Evolutionary conservation across 1,140 invertebrate species (phyloP).

Genomic region (Geopemphigus sp.): DNA sequence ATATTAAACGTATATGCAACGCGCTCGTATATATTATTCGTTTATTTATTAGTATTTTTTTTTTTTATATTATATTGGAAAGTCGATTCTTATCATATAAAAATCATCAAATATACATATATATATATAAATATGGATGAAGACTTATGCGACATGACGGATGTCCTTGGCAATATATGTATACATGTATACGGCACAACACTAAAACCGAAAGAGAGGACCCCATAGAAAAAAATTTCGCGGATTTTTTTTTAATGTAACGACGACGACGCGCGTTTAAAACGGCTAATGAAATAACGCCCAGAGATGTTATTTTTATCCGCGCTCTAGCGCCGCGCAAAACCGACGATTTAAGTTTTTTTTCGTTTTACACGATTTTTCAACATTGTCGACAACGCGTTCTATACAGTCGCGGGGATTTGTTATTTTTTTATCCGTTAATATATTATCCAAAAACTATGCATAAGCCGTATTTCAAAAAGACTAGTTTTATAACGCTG

Average conservation of each 20-base stretch:
- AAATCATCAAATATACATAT: background rate
- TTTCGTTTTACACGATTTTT: background rate
- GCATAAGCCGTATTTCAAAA: no score
- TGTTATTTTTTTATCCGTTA: background rate
- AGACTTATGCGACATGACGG: no score
- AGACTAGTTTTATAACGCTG: no score
- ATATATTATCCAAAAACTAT: no score
- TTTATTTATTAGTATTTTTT: background rate
- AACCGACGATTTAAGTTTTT: background rate
- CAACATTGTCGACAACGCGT: background rate
- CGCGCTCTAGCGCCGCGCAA: conserved; percentile 19
- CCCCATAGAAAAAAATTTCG: background rate
- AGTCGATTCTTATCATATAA: background rate
- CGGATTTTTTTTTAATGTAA: background rate
- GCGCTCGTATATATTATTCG: background rate
- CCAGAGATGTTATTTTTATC: conserved; percentile 37
- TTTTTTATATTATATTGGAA: background rate
- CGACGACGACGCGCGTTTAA: background rate
- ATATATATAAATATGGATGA: no score
- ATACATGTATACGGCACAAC: no score
- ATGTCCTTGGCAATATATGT: background rate
- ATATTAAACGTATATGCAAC: background rate
- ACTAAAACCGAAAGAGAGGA: background rate
- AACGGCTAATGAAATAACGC: conserved; percentile 27
- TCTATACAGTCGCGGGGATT: background rate